phyloP scores from a whole-genome alignment of 2,797 vertebrate species.

The Galago senegalensis region DNA sequence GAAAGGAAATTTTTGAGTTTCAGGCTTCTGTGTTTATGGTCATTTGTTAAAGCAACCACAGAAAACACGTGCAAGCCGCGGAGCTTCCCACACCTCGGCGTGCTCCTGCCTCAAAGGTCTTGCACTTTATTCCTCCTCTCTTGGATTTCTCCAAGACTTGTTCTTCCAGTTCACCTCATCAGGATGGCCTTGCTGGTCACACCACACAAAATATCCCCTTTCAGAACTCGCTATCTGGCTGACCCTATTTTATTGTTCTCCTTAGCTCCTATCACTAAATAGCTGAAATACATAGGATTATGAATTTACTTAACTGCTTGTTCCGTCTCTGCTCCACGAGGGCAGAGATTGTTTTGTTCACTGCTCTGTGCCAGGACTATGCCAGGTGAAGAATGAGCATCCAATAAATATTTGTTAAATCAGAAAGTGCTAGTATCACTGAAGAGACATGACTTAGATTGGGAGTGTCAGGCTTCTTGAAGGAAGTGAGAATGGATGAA shows the following conservation, averaged over 20 bases:
- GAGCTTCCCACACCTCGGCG: neutral
- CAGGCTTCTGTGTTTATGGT: neutral
- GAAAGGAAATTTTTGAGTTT: neutral
- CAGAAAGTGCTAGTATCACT: neutral
- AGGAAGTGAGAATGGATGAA: neutral
- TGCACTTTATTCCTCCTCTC: neutral
- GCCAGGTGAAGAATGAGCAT: neutral
- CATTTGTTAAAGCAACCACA: neutral
- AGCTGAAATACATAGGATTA: neutral
- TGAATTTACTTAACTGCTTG: neutral
- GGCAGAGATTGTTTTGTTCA: neutral
- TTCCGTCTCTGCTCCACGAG: neutral
- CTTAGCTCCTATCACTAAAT: neutral
- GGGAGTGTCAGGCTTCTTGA: neutral
- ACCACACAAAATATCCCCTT: neutral
- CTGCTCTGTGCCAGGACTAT: neutral
- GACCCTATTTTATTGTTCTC: neutral
- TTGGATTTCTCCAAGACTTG: slow-evolving; percentile 1
- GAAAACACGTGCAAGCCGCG: neutral
- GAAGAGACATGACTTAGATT: neutral
- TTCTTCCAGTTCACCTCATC: neutral
- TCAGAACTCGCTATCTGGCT: neutral
- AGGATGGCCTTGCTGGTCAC: neutral
- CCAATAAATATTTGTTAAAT: neutral
- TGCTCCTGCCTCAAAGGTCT: neutral